Conservation (phyloP, 2,888 invertebrate species). For the Alentia gelatinosa region DNA sequence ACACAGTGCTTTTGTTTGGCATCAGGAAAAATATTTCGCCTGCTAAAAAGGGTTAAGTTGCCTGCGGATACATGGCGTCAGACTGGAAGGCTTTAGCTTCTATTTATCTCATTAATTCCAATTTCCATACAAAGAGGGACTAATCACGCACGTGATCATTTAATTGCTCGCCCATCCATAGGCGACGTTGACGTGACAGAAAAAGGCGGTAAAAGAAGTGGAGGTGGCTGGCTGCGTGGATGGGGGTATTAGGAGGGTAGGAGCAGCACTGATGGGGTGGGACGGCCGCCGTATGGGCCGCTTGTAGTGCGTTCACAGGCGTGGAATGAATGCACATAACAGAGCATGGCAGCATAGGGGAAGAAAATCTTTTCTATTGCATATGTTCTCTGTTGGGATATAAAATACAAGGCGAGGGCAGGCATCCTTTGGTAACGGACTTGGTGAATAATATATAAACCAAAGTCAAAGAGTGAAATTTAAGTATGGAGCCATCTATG, state of each 20-base stretch:
- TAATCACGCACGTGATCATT: background rate
- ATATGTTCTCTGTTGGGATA: too few relatives aligned
- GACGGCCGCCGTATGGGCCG: background rate
- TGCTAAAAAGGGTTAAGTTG: background rate
- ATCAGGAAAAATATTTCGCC: too few relatives aligned
- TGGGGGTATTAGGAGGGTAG: background rate
- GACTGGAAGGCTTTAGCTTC: background rate
- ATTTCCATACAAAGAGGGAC: constrained; percentile 14
- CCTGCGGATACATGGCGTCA: background rate
- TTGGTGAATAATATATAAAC: too few relatives aligned
- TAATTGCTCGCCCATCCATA: constrained; percentile 3
- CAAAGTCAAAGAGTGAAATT: too few relatives aligned
- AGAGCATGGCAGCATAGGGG: too few relatives aligned
- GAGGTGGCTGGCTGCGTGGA: background rate
- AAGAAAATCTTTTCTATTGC: too few relatives aligned
- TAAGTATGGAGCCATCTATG: too few relatives aligned
- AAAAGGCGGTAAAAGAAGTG: too few relatives aligned
- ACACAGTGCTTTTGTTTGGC: too few relatives aligned
- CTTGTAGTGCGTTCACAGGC: background rate
- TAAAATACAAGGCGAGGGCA: too few relatives aligned
- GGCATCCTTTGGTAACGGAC: too few relatives aligned
- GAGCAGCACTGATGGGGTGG: background rate
- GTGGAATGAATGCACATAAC: too few relatives aligned
- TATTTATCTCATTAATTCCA: constrained; percentile 23
- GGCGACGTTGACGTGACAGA: background rate